Evolutionary conservation across 2,113 vertebrate species (phyloP).

Genomic region (Cololabis saira): DNA sequence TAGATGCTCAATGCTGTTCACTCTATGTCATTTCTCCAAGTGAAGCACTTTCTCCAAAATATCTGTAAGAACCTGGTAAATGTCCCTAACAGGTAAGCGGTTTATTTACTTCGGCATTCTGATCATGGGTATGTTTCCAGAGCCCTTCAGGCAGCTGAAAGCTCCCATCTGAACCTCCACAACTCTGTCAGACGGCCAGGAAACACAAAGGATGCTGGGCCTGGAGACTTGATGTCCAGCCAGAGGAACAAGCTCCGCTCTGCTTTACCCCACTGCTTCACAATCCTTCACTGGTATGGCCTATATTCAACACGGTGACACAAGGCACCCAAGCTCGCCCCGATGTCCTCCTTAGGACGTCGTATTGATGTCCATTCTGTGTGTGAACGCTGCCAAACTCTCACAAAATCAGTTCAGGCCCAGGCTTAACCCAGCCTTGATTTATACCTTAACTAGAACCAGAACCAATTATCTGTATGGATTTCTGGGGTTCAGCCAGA

Average conservation of each 20-base stretch:
- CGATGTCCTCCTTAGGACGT: too few species aligned
- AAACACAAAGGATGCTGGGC: conserved; percentile 46
- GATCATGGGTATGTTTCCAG: not conserved
- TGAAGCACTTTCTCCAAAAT: too few species aligned
- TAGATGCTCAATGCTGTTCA: too few species aligned
- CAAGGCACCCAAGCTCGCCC: too few species aligned
- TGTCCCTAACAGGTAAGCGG: not conserved
- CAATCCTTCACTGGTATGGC: conserved; percentile 37
- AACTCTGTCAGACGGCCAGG: conserved; percentile 34
- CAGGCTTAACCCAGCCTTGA: too few species aligned
- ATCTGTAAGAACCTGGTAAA: not conserved
- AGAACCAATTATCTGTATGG: too few species aligned
- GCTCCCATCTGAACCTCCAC: conserved; percentile 24
- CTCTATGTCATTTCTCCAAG: too few species aligned
- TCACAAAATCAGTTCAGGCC: too few species aligned
- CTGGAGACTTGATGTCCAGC: conserved; percentile 25
- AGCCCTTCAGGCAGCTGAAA: conserved; percentile 26
- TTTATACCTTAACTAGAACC: too few species aligned
- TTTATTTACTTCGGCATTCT: not conserved
- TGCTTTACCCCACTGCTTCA: conserved; percentile 29
- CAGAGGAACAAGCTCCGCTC: conserved; percentile 20
- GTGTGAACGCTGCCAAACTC: too few species aligned
- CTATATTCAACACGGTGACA: conserved; percentile 17
- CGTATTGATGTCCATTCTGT: too few species aligned
- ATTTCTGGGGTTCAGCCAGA: too few species aligned